phyloP scores from a whole-genome alignment of 2,888 invertebrate species.

The Pyralis farinalis region DNA sequence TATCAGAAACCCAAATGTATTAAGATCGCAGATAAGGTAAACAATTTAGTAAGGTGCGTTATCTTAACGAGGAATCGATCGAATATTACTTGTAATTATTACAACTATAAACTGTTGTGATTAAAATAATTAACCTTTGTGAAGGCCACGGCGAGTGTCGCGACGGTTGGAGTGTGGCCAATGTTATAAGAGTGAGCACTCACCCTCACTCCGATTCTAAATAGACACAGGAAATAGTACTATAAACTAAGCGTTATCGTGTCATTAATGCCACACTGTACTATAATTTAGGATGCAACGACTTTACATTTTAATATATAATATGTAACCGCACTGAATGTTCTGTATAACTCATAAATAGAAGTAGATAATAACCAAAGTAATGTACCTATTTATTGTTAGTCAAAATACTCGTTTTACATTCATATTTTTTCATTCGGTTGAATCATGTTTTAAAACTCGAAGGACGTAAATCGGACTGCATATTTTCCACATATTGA shows the following conservation, averaged over 20 bases:
- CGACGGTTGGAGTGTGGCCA: conserved; percentile 59
- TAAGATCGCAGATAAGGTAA: conserved; percentile 5
- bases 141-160: conserved; percentile 70
- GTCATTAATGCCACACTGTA: not conserved
- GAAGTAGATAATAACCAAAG: no score
- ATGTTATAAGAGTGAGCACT: conserved; percentile 33
- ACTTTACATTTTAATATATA: no score
- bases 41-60: conserved; percentile 5
- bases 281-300: no score
- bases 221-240: conserved; percentile 24
- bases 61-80: conserved; percentile 11
- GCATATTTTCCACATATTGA: no score
- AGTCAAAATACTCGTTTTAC: no score
- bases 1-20: conserved; percentile 1
- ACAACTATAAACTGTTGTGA: conserved; percentile 39
- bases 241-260: not conserved
- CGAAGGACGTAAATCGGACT: no score
- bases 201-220: conserved; percentile 29
- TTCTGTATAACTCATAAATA: no score
- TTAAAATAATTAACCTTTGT: conserved; percentile 66
- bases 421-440: no score
- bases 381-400: no score
- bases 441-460: no score
- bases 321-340: no score
- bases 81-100: conserved; percentile 24